Evolutionary conservation across 2,797 vertebrate genomes (phyloP), one percentile per base, ranked within the genome.

Genomic region (Lacerta agilis): DNA sequence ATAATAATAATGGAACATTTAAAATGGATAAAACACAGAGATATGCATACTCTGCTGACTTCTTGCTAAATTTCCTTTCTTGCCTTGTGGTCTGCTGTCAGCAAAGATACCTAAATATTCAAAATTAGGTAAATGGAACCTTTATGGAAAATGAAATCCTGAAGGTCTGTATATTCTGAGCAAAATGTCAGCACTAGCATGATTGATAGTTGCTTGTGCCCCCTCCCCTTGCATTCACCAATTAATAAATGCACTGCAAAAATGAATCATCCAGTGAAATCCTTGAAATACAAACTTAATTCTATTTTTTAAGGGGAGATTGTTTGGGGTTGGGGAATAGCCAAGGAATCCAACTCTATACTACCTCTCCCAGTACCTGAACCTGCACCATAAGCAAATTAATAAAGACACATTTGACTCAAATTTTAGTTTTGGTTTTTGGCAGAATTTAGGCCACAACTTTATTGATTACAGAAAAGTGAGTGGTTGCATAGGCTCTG

Each of bases 221-320:
- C 45, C 20, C 36, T 23, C 23, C 45, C n/a, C 49, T 55, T 15
- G 49, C 79, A 75, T 76, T 64, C 13, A 20, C 71, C 8, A 82
- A 66, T 66, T 82, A 87, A 87, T 82, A 82, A 87, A 82, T 77
- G 41, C 79, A 82, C 29, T 36, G 5, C 55, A 66, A 41, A 87
- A 87, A 58, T 76, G 79, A 76, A 41, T 58, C 58, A 55, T 66
- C 79, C n/a, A 75, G 55, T 76, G 82, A 75, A 87, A 82, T 6
- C 38, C 49, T 36, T 55, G 64, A 38, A 77, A 55, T 41, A 58
- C n/a, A 80, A 38, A 45, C 36, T 72, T n/a, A 55, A 55, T 49
- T 55, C 49, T 55, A 15, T 55, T 49, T 55, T 55, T 15, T 55
- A 15, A 15, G 49, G 13, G 49, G 49, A 0, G 49, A 55, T 55